phyloP scores from a whole-genome alignment of 2,113 vertebrate genomes.

The Pluvialis apricaria region DNA sequence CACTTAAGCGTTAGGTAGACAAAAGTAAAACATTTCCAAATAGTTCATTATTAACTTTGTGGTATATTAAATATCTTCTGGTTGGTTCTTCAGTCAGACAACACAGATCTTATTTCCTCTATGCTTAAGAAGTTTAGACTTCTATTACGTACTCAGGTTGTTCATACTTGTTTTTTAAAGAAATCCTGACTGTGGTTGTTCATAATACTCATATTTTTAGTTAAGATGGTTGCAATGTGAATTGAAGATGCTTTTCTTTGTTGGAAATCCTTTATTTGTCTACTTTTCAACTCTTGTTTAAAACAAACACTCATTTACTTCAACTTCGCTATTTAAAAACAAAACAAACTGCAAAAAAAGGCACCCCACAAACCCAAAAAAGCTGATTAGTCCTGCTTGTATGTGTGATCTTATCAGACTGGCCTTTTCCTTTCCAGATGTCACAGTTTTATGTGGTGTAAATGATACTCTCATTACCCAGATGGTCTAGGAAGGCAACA shows the following conservation, averaged over 20 bases:
- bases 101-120: background rate
- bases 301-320: background rate
- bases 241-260: background rate
- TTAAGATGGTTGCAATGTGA: background rate
- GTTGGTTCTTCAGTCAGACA: background rate
- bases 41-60: background rate
- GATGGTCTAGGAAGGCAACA: conserved; percentile 46
- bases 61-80: background rate
- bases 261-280: background rate
- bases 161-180: background rate
- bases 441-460: conserved; percentile 57
- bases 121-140: background rate
- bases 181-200: background rate
- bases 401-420: conserved; percentile 50
- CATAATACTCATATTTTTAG: background rate
- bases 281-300: background rate
- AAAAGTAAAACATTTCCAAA: background rate
- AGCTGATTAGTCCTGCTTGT: background rate
- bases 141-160: background rate
- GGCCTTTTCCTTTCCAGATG: conserved; percentile 59
- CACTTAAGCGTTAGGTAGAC: background rate
- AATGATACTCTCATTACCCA: conserved; percentile 61
- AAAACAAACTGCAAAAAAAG: background rate
- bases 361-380: background rate
- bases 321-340: background rate